Percentiles rank a stretch among this genome's conserved stretches.
Conservation (phyloP, 2,797 vertebrate species). For the Saguinus oedipus region DNA sequence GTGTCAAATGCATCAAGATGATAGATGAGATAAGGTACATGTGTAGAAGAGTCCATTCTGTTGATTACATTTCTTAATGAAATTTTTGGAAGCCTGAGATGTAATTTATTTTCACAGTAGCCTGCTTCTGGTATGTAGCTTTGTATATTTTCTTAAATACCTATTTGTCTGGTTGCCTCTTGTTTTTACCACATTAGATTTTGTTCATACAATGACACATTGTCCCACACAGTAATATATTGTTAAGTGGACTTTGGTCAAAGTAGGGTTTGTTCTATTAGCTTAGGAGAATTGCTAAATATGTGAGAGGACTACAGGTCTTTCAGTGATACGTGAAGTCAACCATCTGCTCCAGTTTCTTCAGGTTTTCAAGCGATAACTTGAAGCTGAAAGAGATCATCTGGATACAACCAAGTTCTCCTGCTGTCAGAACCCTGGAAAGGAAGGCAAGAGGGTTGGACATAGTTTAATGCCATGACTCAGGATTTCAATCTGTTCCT, state of each 20-base stretch:
- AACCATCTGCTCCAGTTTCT: not conserved
- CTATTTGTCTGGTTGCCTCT: not conserved
- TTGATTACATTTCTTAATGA: conserved; percentile 79
- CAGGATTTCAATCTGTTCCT: not conserved
- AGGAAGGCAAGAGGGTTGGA: not conserved
- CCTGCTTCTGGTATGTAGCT: conserved; percentile 25
- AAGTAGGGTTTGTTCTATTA: not conserved
- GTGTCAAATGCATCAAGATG: conserved; percentile 62
- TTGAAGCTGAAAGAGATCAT: not conserved
- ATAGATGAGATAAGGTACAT: conserved; percentile 69
- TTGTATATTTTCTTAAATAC: conserved; percentile 16
- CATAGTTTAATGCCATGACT: not conserved
- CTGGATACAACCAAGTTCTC: not conserved
- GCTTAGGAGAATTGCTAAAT: not conserved
- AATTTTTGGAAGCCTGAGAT: conserved; percentile 63
- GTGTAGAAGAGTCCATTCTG: conserved; percentile 49
- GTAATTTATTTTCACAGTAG: conserved; percentile 73
- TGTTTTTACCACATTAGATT: not conserved
- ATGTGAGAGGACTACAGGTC: not conserved
- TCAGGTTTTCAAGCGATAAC: not conserved
- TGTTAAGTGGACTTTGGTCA: not conserved
- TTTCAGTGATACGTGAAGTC: not conserved
- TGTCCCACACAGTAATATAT: not conserved
- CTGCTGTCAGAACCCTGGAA: not conserved
- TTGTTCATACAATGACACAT: not conserved